phyloP scores from a whole-genome alignment of 2,888 invertebrate species.

The Cabera pusaria region DNA sequence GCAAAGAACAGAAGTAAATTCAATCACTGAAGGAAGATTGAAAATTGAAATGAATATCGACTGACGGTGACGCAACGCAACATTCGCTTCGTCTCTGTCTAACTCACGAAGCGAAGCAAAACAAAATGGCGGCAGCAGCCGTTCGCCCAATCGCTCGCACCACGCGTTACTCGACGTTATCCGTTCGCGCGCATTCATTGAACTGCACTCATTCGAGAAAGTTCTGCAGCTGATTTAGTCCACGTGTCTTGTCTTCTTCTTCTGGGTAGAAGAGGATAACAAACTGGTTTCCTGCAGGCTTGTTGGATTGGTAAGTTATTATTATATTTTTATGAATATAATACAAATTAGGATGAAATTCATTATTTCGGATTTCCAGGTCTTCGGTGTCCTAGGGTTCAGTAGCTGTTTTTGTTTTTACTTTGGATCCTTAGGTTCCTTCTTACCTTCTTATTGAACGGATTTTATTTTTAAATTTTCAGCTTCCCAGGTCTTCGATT shows the following conservation, averaged over 20 bases:
- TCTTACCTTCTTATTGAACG: too few relatives aligned
- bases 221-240: conserved; percentile 35
- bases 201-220: conserved; percentile 47
- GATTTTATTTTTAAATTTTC: too few relatives aligned
- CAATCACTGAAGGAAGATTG: too few relatives aligned
- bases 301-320: conserved; percentile 22
- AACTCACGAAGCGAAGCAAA: conserved; percentile 1
- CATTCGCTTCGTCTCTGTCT: too few relatives aligned
- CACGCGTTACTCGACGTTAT: conserved; percentile 33
- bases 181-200: conserved; percentile 39
- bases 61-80: too few relatives aligned
- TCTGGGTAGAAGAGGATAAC: conserved; percentile 22
- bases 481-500: too few relatives aligned
- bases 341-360: too few relatives aligned
- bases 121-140: conserved; percentile 61
- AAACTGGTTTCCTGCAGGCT: conserved; percentile 11
- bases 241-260: conserved; percentile 10
- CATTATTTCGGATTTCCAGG: conserved; percentile 14
- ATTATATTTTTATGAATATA: too few relatives aligned
- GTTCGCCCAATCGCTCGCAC: conserved; percentile 23
- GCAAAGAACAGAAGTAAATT: too few relatives aligned
- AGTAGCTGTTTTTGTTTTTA: not conserved
- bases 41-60: too few relatives aligned
- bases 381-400: conserved; percentile 10
- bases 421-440: too few relatives aligned